These are phyloP conservation scores for Anas georgica DNA, from an alignment of 2,797 vertebrate genomes.

Conservation along the genomic window DNA sequence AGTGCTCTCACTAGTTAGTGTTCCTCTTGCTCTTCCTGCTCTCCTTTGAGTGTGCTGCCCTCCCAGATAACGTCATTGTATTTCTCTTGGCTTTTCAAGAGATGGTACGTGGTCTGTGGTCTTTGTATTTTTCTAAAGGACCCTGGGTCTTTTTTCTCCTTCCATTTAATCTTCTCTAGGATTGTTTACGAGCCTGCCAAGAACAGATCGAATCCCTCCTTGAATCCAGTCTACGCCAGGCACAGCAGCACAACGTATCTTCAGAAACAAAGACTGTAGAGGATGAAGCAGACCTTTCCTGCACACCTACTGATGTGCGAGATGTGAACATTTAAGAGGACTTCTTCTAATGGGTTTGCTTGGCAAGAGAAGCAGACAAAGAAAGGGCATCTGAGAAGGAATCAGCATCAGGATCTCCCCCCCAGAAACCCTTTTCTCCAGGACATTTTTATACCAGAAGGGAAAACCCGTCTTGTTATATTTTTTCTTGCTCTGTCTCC, in stretches of 20 bases:
- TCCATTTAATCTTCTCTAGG: constrained; percentile 77
- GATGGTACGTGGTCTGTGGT: background rate
- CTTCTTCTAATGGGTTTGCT: constrained; percentile 64
- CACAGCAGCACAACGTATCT: constrained; percentile 86
- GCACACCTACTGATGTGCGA: constrained; percentile 95
- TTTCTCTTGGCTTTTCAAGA: background rate
- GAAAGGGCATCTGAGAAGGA: constrained; percentile 78
- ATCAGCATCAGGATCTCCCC: constrained; percentile 67
- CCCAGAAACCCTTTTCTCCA: constrained; percentile 70
- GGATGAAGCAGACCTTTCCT: constrained; percentile 91
- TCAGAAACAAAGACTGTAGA: constrained; percentile 90
- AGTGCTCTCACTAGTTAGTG: rapidly evolving
- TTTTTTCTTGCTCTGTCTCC: constrained; percentile 76
- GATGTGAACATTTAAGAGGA: constrained; percentile 94
- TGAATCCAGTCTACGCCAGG: constrained; percentile 94
- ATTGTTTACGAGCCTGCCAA: constrained; percentile 97
- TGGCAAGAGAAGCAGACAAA: constrained; percentile 60
- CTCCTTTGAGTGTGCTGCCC: background rate
- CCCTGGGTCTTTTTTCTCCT: constrained; percentile 39
- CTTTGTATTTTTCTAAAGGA: constrained; percentile 37
- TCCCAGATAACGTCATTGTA: background rate
- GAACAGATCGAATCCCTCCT: constrained; percentile 98
- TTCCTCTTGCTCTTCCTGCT: background rate
- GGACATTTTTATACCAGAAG: constrained; percentile 77
- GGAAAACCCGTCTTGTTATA: constrained; percentile 72